These are phyloP conservation scores for Achlya flavicornis DNA, from an alignment of 2,888 invertebrate genomes.

Conservation along the genomic window DNA sequence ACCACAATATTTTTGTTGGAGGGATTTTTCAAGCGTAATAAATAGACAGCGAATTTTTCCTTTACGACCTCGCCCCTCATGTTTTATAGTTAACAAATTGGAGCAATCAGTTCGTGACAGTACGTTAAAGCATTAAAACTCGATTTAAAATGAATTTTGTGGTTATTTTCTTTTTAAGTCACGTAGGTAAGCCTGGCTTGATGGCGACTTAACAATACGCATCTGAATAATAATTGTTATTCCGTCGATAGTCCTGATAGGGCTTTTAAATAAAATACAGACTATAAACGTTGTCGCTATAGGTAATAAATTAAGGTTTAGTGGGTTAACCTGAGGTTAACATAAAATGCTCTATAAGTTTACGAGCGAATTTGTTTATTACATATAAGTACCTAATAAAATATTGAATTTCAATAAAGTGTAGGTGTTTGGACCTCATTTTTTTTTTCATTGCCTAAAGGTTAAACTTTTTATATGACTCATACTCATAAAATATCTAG, in stretches of 20 bases:
- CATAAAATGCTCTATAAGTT: conserved; percentile 3
- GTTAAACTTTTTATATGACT: not conserved
- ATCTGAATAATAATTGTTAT: not conserved
- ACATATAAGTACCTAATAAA: not conserved
- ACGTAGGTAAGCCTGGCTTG: conserved; percentile 11
- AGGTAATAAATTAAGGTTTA: not conserved
- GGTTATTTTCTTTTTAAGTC: conserved; percentile 34
- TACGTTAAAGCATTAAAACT: conserved; percentile 61
- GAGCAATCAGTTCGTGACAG: conserved; percentile 64
- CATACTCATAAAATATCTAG: not conserved
- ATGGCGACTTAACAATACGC: conserved; percentile 1
- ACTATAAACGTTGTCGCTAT: conserved; percentile 6
- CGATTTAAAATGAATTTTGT: conserved; percentile 44
- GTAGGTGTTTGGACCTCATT: not conserved
- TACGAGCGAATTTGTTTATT: conserved; percentile 6
- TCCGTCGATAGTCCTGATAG: not conserved
- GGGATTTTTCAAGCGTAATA: conserved; percentile 42
- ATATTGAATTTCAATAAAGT: not conserved
- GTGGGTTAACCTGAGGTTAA: conserved; percentile 1
- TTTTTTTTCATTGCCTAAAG: not conserved
- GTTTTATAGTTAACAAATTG: conserved; percentile 74
- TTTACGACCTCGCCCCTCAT: conserved; percentile 54
- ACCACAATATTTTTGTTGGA: conserved; percentile 47
- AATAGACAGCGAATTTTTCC: conserved; percentile 50
- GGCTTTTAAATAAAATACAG: conserved; percentile 8